Percentiles rank a stretch among this genome's conserved stretches.
Evolutionary conservation across 2,113 vertebrate genomes (phyloP).

Genomic region (Perca fluviatilis): DNA sequence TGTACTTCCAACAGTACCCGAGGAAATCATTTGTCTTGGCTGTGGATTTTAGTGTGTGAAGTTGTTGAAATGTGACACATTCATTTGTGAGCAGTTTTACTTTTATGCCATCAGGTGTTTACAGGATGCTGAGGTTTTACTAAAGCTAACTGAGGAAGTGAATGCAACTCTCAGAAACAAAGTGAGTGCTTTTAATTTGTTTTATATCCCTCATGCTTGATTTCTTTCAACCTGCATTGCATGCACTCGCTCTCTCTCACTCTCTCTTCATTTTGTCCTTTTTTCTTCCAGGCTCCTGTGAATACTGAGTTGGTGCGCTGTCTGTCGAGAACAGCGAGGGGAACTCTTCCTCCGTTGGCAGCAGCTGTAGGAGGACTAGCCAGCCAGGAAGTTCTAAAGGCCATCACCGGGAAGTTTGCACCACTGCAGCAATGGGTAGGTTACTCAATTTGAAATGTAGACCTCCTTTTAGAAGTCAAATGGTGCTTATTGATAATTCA

Average conservation of each 20-base stretch:
- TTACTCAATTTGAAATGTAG: slow-evolving; percentile 1
- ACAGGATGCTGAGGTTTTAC: slow-evolving; percentile 91
- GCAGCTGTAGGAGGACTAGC: slow-evolving; percentile 93
- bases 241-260: not conserved
- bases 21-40: not conserved
- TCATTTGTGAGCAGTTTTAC: slow-evolving; percentile 17
- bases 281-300: slow-evolving; percentile 77
- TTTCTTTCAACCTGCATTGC: not conserved
- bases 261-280: not conserved
- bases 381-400: slow-evolving; percentile 97
- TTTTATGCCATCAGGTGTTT: slow-evolving; percentile 85
- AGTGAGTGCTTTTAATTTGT: slow-evolving; percentile 79
- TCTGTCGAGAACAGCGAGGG: slow-evolving; percentile 90
- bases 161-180: slow-evolving; percentile 88
- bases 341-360: slow-evolving; percentile 91
- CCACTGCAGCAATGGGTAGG: slow-evolving; percentile 97
- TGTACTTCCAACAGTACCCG: not conserved
- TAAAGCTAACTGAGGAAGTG: slow-evolving; percentile 89
- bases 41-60: not conserved
- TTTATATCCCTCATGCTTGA: not conserved
- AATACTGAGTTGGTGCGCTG: slow-evolving; percentile 89
- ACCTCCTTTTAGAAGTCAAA: not conserved
- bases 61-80: not conserved
- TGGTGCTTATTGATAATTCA: not conserved
- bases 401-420: slow-evolving; percentile 97